Evolutionary conservation across 2,888 invertebrate genomes (phyloP).

Genomic region (Melipona beecheii): DNA sequence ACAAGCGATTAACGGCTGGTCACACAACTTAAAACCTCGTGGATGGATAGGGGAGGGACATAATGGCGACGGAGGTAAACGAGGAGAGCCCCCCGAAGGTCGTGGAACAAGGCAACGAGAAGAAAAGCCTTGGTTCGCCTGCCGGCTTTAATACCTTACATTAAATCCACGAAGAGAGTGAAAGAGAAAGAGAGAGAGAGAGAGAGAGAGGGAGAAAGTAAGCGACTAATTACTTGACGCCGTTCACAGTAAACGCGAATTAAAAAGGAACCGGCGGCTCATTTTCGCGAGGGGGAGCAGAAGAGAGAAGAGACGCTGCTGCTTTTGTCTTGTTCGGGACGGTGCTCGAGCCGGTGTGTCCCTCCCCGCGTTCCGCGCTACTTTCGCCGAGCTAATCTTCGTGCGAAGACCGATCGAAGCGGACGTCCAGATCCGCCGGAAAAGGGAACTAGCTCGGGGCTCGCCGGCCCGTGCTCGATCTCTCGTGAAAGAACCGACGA

Average conservation of each 20-base stretch:
- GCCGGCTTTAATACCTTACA: conserved; percentile 75
- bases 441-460: conserved; percentile 6
- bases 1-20: conserved; percentile 81
- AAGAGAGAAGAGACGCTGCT: too few relatives aligned
- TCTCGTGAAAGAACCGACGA: conserved; percentile 23
- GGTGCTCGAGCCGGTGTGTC: background rate
- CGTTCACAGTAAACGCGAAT: conserved; percentile 82
- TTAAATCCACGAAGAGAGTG: conserved; percentile 67
- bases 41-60: conserved; percentile 51
- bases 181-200: too few relatives aligned
- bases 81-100: conserved; percentile 64
- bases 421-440: conserved; percentile 32
- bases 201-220: conserved; percentile 64
- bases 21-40: conserved; percentile 67
- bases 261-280: conserved; percentile 79
- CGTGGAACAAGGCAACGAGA: conserved; percentile 59
- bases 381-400: conserved; percentile 44
- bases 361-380: conserved; percentile 16
- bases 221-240: conserved; percentile 83
- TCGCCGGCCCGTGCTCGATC: background rate
- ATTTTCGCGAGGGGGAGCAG: conserved; percentile 65
- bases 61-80: conserved; percentile 72
- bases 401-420: conserved; percentile 54
- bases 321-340: conserved; percentile 11
- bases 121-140: conserved; percentile 55